Evolutionary conservation across 2,888 invertebrate species (phyloP).

Genomic region (Slavum lentiscoides): DNA sequence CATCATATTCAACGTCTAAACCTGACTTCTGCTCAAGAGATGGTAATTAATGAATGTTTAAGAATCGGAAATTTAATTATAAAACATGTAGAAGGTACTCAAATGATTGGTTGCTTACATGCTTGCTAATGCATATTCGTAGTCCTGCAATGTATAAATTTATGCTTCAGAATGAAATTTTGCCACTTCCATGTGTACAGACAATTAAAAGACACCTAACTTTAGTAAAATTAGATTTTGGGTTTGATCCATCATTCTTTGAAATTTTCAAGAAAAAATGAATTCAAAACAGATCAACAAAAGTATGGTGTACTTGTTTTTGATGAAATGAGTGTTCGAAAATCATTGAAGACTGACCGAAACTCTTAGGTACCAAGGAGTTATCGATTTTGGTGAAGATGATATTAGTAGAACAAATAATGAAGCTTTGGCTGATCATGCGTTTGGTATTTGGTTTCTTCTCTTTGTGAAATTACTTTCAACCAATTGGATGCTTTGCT

Average conservation of each 20-base stretch:
- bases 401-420: slow-evolving; percentile 3
- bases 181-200: no score
- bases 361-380: not conserved
- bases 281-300: not conserved
- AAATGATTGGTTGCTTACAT: slow-evolving; percentile 1
- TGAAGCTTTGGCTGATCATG: slow-evolving; percentile 13
- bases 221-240: not conserved
- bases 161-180: slow-evolving; percentile 11
- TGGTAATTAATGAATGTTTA: slow-evolving; percentile 10
- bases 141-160: slow-evolving; percentile 14
- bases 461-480: slow-evolving; percentile 20
- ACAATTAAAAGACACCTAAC: slow-evolving; percentile 7
- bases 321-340: slow-evolving; percentile 7
- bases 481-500: no score
- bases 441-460: slow-evolving; percentile 16
- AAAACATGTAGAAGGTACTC: slow-evolving; percentile 15
- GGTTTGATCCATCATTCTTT: not conserved
- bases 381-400: slow-evolving; percentile 8
- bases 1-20: slow-evolving; percentile 2
- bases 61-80: slow-evolving; percentile 2
- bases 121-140: slow-evolving; percentile 6
- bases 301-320: slow-evolving; percentile 4
- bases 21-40: not conserved
- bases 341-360: slow-evolving; percentile 2
- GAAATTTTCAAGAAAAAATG: slow-evolving; percentile 13